These are phyloP conservation scores for Neoarius graeffei DNA, from an alignment of 2,113 vertebrate species.

Conservation along the genomic window DNA sequence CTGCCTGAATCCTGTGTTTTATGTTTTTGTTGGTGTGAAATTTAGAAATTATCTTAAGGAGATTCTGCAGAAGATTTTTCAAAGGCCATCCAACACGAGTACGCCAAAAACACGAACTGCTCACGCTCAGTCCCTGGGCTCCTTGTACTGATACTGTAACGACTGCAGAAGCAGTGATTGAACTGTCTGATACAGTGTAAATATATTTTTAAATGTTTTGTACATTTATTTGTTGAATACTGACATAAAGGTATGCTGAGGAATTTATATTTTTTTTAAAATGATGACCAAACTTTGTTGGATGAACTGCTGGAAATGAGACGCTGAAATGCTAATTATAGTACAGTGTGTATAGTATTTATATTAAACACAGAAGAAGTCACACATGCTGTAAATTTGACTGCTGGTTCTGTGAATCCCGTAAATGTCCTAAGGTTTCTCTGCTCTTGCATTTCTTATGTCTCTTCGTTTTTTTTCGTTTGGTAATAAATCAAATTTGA, in stretches of 20 bases:
- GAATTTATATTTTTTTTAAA: no score
- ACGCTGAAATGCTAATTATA: not conserved
- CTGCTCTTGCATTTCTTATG: no score
- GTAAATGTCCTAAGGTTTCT: no score
- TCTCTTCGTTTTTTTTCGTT: no score
- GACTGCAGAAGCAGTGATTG: not conserved
- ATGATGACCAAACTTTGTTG: not conserved
- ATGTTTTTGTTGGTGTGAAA: conserved; percentile 86
- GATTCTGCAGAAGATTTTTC: conserved; percentile 58
- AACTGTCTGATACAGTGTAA: not conserved
- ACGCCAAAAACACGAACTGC: conserved; percentile 4
- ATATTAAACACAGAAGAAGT: not conserved
- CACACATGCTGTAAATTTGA: no score
- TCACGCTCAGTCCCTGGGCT: conserved; percentile 17
- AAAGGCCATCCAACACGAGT: conserved; percentile 15
- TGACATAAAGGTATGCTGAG: not conserved
- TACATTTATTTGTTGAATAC: not conserved
- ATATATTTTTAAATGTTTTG: not conserved
- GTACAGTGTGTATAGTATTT: not conserved
- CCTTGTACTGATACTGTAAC: conserved; percentile 8
- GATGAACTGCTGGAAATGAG: not conserved
- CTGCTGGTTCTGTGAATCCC: no score
- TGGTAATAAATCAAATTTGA: no score
- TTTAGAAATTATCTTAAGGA: conserved; percentile 82
- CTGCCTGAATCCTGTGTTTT: conserved; percentile 90